phyloP scores from a whole-genome alignment of 2,888 invertebrate species.

The Thecocarcelia acutangulata region DNA sequence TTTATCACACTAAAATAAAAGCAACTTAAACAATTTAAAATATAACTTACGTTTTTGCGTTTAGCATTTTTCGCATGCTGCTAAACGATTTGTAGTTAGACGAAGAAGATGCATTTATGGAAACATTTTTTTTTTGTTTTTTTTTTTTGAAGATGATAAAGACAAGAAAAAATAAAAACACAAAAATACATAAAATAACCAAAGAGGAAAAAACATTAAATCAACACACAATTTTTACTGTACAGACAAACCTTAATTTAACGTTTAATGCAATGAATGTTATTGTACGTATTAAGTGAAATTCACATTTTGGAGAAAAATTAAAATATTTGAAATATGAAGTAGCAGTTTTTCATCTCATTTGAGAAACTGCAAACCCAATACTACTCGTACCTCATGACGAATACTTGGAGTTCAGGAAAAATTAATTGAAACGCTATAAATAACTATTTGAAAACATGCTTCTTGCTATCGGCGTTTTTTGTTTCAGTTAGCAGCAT shows the following conservation, averaged over 20 bases:
- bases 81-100: constrained; percentile 68
- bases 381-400: too few species aligned
- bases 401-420: too few species aligned
- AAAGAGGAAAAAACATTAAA: constrained; percentile 3
- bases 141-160: constrained; percentile 32
- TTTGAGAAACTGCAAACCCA: too few species aligned
- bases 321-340: background rate
- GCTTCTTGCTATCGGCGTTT: too few species aligned
- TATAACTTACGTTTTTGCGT: constrained; percentile 79
- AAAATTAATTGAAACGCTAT: too few species aligned
- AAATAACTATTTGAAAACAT: too few species aligned
- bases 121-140: constrained; percentile 21
- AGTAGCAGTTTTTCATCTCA: background rate
- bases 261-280: background rate
- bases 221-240: constrained; percentile 6
- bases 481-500: too few species aligned
- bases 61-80: constrained; percentile 79
- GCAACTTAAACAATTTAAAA: background rate
- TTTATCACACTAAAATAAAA: constrained; percentile 38
- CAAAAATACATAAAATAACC: constrained; percentile 16
- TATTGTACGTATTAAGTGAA: constrained; percentile 18
- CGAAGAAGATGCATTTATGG: constrained; percentile 8
- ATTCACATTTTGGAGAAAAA: constrained; percentile 7
- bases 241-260: background rate
- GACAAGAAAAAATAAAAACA: constrained; percentile 18